phyloP scores from a whole-genome alignment of 2,888 invertebrate species.

The Campoletis raptor region DNA sequence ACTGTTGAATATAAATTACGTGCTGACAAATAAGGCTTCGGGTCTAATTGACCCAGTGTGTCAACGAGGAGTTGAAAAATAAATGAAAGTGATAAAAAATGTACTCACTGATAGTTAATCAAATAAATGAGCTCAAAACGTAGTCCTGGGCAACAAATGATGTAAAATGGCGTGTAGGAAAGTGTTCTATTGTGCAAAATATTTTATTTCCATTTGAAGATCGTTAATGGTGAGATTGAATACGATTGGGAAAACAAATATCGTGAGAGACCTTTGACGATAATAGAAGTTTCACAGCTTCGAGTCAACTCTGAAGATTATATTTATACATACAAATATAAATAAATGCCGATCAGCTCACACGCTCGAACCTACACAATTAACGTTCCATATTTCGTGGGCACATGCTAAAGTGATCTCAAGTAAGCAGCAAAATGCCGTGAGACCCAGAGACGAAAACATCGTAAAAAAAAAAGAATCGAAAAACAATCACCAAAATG shows the following conservation, averaged over 20 bases:
- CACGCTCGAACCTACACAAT: slow-evolving; percentile 28
- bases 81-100: not conserved
- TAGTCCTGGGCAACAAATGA: not conserved
- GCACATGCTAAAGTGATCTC: not conserved
- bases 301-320: not conserved
- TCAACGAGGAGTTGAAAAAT: not conserved
- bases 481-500: slow-evolving; percentile 16
- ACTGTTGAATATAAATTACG: too few species aligned
- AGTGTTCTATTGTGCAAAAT: slow-evolving; percentile 12
- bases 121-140: not conserved
- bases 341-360: slow-evolving; percentile 41
- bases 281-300: slow-evolving; percentile 34
- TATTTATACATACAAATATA: not conserved
- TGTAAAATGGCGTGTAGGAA: not conserved
- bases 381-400: slow-evolving; percentile 2
- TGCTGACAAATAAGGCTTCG: too few species aligned
- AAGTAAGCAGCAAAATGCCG: slow-evolving; percentile 16
- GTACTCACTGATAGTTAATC: not conserved
- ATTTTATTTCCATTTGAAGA: slow-evolving; percentile 37
- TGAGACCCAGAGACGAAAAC: slow-evolving; percentile 17
- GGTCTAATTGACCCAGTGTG: too few species aligned
- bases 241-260: slow-evolving; percentile 27
- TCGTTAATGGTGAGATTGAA: slow-evolving; percentile 20
- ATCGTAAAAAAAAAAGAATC: not conserved
- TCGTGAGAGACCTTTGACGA: slow-evolving; percentile 42